A percentile compares a stretch with the other conserved stretches of the same genome.
Conservation (phyloP, 2,888 invertebrate species). For the Desoria tigrina region DNA sequence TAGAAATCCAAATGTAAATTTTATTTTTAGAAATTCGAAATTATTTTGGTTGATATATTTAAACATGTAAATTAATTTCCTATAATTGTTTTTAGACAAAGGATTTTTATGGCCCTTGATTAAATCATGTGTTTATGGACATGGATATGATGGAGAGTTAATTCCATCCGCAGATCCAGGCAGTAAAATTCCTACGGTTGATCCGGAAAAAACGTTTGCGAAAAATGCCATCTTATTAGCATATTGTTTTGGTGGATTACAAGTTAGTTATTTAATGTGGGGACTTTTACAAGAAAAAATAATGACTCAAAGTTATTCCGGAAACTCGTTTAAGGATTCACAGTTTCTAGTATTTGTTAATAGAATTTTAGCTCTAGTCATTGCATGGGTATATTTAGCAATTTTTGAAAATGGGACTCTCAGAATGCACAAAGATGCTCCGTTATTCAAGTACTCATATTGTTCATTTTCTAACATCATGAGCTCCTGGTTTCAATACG, state of each 20-base stretch:
- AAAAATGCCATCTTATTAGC: constrained; percentile 64
- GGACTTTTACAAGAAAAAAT: constrained; percentile 96
- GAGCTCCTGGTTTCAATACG: constrained; percentile 99
- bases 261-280: constrained; percentile 91
- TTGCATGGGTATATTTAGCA: constrained; percentile 69
- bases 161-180: constrained; percentile 26
- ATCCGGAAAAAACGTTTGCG: constrained; percentile 31
- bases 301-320: constrained; percentile 82
- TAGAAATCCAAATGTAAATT: not conserved
- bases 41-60: not conserved
- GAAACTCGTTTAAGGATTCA: constrained; percentile 79
- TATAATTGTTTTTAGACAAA: constrained; percentile 44
- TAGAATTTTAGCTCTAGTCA: constrained; percentile 78
- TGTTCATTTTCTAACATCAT: constrained; percentile 96
- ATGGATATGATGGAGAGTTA: constrained; percentile 42
- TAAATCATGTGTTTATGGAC: constrained; percentile 49
- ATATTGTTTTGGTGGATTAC: constrained; percentile 84
- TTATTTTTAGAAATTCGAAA: constrained; percentile 11
- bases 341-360: constrained; percentile 97
- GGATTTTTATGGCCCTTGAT: constrained; percentile 52
- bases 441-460: constrained; percentile 91
- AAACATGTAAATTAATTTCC: too few species aligned
- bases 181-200: constrained; percentile 2
- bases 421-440: constrained; percentile 65
- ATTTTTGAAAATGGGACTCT: constrained; percentile 61